Conservation (phyloP, 2,888 invertebrate genomes). For the Torymus aiolomorphi region DNA sequence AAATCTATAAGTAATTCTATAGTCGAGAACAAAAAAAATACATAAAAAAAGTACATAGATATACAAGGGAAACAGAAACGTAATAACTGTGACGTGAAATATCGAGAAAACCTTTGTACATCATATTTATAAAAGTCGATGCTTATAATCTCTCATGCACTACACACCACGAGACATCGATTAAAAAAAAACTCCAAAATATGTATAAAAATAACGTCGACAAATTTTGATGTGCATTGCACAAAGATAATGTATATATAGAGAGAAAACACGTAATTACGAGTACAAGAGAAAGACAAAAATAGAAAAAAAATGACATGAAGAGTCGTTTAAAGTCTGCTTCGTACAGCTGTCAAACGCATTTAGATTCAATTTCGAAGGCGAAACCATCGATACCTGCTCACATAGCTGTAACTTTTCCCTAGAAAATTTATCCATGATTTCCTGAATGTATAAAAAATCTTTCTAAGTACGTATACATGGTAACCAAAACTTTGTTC, state of each 20-base stretch:
- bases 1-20: constrained; percentile 1
- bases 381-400: constrained; percentile 1
- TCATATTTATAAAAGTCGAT: constrained; percentile 54
- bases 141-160: constrained; percentile 62
- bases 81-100: constrained; percentile 25
- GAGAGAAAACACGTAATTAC: background rate
- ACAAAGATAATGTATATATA: constrained; percentile 58
- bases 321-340: constrained; percentile 54
- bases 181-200: constrained; percentile 25
- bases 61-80: constrained; percentile 13
- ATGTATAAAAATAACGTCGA: constrained; percentile 33
- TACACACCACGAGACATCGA: constrained; percentile 61
- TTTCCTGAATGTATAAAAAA: background rate
- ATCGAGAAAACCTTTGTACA: constrained; percentile 39
- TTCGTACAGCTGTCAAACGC: constrained; percentile 2
- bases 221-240: constrained; percentile 44
- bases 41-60: background rate
- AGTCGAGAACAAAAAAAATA: background rate
- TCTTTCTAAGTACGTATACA: background rate
- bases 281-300: constrained; percentile 30
- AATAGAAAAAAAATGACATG: constrained; percentile 54
- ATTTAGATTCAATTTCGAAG: background rate
- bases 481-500: background rate
- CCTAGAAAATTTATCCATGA: constrained; percentile 2
- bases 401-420: background rate